Percentiles rank a stretch among this genome's conserved stretches.
Evolutionary conservation across 2,888 invertebrate species (phyloP).

Genomic region (Mimumesa dahlbomi): DNA sequence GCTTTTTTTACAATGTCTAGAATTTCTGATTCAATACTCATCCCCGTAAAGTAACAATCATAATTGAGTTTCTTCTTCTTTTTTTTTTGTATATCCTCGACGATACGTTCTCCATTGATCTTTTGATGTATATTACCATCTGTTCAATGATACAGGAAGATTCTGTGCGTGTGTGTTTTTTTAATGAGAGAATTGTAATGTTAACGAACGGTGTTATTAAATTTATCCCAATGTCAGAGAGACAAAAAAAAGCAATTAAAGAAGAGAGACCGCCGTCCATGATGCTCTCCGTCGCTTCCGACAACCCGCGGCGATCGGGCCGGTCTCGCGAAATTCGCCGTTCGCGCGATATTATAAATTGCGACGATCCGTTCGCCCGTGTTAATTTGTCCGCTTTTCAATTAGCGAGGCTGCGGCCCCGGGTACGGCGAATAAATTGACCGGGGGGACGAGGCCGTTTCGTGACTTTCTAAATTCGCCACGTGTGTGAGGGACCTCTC

Average conservation of each 20-base stretch:
- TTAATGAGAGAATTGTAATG: too few species aligned
- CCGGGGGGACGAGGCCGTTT: slow-evolving; percentile 30
- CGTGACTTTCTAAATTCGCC: slow-evolving; percentile 63
- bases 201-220: too few species aligned
- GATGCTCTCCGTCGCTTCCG: slow-evolving; percentile 16
- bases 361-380: slow-evolving; percentile 59
- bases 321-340: slow-evolving; percentile 29
- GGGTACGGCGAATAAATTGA: slow-evolving; percentile 60
- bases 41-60: too few species aligned
- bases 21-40: too few species aligned
- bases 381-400: slow-evolving; percentile 72
- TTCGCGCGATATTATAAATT: slow-evolving; percentile 67
- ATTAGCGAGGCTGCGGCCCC: slow-evolving; percentile 66
- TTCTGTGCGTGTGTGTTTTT: too few species aligned
- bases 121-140: too few species aligned
- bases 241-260: too few species aligned
- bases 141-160: too few species aligned
- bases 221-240: too few species aligned
- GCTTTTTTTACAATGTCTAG: slow-evolving; percentile 31
- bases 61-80: background rate
- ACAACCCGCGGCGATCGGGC: slow-evolving; percentile 26
- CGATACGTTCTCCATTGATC: too few species aligned
- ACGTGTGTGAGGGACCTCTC: slow-evolving; percentile 37
- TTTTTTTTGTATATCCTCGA: too few species aligned
- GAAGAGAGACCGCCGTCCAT: too few species aligned